Evolutionary conservation across 2,797 vertebrate genomes (phyloP).

Genomic region (Esox lucius): DNA sequence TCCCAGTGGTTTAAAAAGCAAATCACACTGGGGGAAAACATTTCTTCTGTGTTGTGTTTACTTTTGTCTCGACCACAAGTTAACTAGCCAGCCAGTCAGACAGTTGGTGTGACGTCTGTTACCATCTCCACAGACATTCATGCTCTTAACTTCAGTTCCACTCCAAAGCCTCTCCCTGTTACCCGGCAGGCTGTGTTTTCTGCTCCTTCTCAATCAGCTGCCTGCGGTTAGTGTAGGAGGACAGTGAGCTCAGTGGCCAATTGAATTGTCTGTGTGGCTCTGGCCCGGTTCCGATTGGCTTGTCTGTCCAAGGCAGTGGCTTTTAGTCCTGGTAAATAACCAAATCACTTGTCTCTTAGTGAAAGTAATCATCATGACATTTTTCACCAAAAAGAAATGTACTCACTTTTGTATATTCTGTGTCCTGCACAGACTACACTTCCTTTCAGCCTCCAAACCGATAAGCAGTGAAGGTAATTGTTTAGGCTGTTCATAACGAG

Average conservation of each 20-base stretch:
- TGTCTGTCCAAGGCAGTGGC: conserved; percentile 58
- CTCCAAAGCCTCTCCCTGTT: conserved; percentile 69
- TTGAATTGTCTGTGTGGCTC: conserved; percentile 41
- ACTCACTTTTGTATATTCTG: neutral
- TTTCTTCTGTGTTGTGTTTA: conserved; percentile 23
- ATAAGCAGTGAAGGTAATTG: conserved; percentile 37
- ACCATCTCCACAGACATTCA: conserved; percentile 33
- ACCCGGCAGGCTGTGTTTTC: conserved; percentile 54
- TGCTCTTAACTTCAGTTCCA: conserved; percentile 46
- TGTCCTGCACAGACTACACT: neutral
- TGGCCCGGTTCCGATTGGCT: conserved; percentile 48
- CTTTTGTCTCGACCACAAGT: conserved; percentile 27
- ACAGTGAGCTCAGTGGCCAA: conserved; percentile 50
- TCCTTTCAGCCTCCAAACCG: neutral
- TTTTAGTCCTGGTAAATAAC: neutral
- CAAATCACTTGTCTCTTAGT: neutral
- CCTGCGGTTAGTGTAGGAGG: conserved; percentile 65
- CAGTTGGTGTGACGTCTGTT: neutral
- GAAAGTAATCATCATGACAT: conserved; percentile 19
- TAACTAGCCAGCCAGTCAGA: conserved; percentile 33
- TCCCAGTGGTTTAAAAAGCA: neutral
- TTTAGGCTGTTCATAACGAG: conserved; percentile 45
- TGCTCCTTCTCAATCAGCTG: conserved; percentile 64
- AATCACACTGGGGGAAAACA: conserved; percentile 4
- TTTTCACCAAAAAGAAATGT: neutral